Conservation (phyloP, 2,888 invertebrate species). For the Anarsia innoxiella region DNA sequence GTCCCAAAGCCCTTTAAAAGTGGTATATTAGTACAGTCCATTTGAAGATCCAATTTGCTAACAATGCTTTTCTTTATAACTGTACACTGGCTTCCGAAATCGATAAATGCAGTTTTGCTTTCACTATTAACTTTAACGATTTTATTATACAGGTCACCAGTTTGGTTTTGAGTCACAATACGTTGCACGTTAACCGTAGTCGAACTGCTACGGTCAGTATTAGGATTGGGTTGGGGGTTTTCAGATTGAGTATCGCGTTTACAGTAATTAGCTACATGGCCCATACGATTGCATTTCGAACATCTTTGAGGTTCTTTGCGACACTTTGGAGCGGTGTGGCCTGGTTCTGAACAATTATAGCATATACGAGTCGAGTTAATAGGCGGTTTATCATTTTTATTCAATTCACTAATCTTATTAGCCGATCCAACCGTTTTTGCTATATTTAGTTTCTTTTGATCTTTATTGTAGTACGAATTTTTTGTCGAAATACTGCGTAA, state of each 20-base stretch:
- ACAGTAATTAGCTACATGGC: background rate
- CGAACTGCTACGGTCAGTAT: background rate
- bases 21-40: conserved; percentile 1
- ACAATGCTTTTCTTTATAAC: conserved; percentile 5
- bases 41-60: background rate
- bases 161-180: background rate
- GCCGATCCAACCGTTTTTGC: background rate
- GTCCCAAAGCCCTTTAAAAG: conserved; percentile 12
- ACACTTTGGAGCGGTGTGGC: background rate
- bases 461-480: background rate
- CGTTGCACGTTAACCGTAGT: background rate
- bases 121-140: conserved; percentile 6
- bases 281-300: background rate
- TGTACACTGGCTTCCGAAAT: conserved; percentile 16
- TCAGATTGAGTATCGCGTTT: background rate
- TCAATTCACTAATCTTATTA: background rate
- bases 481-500: conserved; percentile 5
- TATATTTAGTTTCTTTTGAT: background rate
- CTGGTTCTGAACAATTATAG: background rate
- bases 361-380: background rate
- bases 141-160: conserved; percentile 11
- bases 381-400: background rate
- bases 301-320: background rate
- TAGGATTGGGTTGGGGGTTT: too few species aligned
- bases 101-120: conserved; percentile 7